Conservation (phyloP, 2,797 vertebrate genomes). For the Graptemys geographica region DNA sequence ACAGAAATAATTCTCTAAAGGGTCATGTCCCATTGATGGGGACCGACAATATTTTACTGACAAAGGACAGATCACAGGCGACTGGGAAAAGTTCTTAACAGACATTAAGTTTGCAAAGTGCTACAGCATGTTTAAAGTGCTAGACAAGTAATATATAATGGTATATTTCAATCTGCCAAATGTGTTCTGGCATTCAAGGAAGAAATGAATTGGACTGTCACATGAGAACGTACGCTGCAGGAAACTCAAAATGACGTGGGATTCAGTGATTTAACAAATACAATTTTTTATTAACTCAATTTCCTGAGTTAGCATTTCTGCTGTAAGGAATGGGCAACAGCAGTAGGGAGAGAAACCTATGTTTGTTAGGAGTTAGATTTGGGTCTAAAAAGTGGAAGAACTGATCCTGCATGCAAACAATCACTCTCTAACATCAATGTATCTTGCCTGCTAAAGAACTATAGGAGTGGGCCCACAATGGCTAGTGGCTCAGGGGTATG, state of each 20-base stretch:
- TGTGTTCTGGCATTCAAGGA: not conserved
- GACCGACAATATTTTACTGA: not conserved
- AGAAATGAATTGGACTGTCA: not conserved
- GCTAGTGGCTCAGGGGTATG: accelerated
- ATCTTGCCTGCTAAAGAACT: not conserved
- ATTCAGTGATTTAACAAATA: not conserved
- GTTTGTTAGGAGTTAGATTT: not conserved
- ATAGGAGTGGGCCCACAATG: not conserved
- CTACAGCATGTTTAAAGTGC: not conserved
- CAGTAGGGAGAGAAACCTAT: not conserved
- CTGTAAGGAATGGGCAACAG: not conserved
- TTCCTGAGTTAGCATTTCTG: not conserved
- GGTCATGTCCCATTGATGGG: not conserved
- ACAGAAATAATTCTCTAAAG: not conserved
- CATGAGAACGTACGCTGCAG: not conserved
- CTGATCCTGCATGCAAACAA: not conserved
- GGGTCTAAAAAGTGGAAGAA: not conserved
- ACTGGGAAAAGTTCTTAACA: not conserved
- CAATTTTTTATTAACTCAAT: not conserved
- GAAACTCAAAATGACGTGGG: not conserved
- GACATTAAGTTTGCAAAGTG: not conserved
- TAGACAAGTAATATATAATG: not conserved
- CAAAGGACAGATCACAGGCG: not conserved
- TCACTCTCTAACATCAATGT: not conserved
- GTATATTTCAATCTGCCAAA: not conserved